Conservation (phyloP, 2,888 invertebrate species). For the Cephonodes hylas region DNA sequence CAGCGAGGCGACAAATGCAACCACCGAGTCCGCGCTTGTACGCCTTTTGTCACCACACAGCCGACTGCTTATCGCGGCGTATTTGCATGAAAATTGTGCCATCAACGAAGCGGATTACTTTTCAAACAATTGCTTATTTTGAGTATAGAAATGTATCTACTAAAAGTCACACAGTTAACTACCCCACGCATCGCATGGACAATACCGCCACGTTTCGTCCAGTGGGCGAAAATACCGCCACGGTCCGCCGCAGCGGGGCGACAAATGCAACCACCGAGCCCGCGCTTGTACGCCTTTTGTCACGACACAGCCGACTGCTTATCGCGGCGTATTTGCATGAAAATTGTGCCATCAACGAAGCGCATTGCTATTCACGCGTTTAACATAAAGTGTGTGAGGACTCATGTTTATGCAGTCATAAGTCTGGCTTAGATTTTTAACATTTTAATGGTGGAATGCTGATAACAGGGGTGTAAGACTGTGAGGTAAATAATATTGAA, state of each 20-base stretch:
- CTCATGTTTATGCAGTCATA: neutral
- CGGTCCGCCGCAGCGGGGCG: neutral
- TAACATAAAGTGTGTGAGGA: neutral
- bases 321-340: slow-evolving; percentile 2
- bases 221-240: neutral
- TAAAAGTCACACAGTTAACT: too few species aligned
- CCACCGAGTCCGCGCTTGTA: neutral
- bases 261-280: neutral
- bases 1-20: neutral
- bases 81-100: slow-evolving; percentile 8
- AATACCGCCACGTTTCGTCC: too few species aligned
- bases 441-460: neutral
- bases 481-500: neutral
- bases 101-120: slow-evolving; percentile 5
- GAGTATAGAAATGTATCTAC: neutral
- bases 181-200: too few species aligned
- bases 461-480: neutral
- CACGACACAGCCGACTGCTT: neutral
- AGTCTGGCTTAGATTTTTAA: neutral
- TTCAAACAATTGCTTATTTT: too few species aligned
- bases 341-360: slow-evolving; percentile 6
- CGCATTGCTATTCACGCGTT: neutral
- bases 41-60: neutral
- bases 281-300: neutral
- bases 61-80: neutral